Evolutionary conservation across 2,113 vertebrate genomes (phyloP).

Genomic region (Actenoides hombroni): DNA sequence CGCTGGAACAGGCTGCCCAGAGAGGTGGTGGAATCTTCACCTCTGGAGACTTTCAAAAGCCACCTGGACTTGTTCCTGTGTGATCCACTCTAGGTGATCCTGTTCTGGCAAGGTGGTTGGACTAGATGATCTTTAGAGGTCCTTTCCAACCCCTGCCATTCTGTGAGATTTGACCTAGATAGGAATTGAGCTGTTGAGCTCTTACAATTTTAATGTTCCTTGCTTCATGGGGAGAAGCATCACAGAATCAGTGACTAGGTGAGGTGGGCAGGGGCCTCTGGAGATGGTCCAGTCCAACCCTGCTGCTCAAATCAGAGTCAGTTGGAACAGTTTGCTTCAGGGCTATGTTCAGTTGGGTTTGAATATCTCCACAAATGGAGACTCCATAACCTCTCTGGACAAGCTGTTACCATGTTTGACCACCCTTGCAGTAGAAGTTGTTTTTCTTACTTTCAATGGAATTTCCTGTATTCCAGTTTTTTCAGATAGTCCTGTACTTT

Average conservation of each 20-base stretch:
- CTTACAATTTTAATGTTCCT: background rate
- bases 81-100: no score
- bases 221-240: background rate
- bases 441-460: background rate
- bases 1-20: no score
- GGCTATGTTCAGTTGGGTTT: background rate
- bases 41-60: no score
- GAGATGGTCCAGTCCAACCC: background rate
- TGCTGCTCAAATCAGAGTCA: background rate
- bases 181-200: background rate
- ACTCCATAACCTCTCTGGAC: background rate
- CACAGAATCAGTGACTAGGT: background rate
- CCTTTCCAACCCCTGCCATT: background rate
- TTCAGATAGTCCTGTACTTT: background rate
- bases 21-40: no score
- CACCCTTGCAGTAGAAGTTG: background rate
- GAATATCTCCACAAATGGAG: background rate
- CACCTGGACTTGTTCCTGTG: no score
- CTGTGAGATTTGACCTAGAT: background rate
- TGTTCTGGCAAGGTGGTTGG: no score
- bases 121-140: no score
- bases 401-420: background rate
- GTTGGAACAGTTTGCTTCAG: background rate
- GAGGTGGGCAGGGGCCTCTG: background rate
- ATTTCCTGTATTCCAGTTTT: background rate